A percentile compares a stretch with the other conserved stretches of the same genome.
Evolutionary conservation across 2,888 invertebrate species (phyloP).

Genomic region (Pandemis corylana): DNA sequence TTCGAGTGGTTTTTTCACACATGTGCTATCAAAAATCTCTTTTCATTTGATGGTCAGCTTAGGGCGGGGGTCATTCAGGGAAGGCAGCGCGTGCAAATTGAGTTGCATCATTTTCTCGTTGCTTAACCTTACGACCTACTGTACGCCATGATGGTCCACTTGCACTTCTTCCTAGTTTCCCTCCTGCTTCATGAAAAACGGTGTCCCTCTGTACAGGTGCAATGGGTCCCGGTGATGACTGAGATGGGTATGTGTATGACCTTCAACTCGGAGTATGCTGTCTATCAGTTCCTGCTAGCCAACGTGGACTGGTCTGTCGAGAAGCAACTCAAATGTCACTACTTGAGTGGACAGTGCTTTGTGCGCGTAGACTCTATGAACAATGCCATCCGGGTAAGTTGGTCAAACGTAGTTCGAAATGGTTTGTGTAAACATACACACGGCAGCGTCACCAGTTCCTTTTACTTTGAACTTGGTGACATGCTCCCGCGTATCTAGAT

Average conservation of each 20-base stretch:
- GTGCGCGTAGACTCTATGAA: constrained; percentile 76
- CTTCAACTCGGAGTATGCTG: constrained; percentile 75
- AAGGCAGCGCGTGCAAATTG: no score
- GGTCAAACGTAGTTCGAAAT: not conserved
- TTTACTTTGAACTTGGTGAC: no score
- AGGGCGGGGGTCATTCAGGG: no score
- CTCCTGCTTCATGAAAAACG: not conserved
- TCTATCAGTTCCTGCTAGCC: constrained; percentile 66
- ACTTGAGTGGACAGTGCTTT: constrained; percentile 78
- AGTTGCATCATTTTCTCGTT: no score
- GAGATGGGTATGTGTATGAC: constrained; percentile 79
- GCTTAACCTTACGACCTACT: no score
- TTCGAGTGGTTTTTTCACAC: no score
- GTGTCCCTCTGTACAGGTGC: constrained; percentile 53
- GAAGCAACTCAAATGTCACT: constrained; percentile 75
- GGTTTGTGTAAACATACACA: no score
- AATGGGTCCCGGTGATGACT: constrained; percentile 78
- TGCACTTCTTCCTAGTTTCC: not conserved
- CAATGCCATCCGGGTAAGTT: constrained; percentile 70
- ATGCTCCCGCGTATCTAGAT: no score
- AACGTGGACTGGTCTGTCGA: constrained; percentile 56
- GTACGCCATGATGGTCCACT: no score
- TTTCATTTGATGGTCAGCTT: no score
- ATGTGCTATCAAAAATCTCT: no score
- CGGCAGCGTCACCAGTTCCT: no score